A percentile compares a stretch with the other conserved stretches of the same genome.
Evolutionary conservation across 2,113 vertebrate genomes (phyloP).

Genomic region (Mormyrus iriodes): DNA sequence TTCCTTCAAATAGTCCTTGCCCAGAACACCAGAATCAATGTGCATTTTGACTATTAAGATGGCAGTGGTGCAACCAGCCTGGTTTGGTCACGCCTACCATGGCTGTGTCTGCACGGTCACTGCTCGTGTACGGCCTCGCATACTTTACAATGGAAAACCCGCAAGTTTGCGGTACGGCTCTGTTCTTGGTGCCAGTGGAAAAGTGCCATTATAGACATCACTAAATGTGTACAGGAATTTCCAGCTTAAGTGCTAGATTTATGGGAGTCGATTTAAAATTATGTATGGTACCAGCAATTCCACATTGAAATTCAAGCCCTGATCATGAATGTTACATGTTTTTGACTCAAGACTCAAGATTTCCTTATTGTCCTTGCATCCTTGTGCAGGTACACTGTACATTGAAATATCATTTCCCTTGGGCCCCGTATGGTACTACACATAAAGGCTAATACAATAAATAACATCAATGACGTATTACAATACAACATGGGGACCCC

Average conservation of each 20-base stretch:
- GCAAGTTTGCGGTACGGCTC: background rate
- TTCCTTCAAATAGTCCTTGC: background rate
- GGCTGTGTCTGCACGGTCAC: too few relatives aligned
- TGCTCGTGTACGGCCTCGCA: too few relatives aligned
- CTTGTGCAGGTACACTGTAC: background rate
- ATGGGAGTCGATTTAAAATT: background rate
- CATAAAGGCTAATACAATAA: background rate
- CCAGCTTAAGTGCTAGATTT: background rate
- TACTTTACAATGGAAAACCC: background rate
- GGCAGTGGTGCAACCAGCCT: background rate
- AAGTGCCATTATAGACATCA: background rate
- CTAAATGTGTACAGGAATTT: background rate
- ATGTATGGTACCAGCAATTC: background rate
- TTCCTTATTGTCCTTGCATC: background rate
- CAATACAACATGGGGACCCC: too few relatives aligned
- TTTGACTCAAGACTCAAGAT: background rate
- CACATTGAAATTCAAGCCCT: background rate
- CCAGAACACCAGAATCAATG: background rate
- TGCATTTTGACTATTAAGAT: background rate
- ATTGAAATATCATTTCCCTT: background rate
- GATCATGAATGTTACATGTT: background rate
- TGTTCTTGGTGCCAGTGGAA: background rate
- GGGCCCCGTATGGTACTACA: background rate
- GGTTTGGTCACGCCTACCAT: background rate
- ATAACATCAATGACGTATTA: too few relatives aligned